phyloP scores from a whole-genome alignment of 1,140 invertebrate genomes.

The Eumaeus atala region DNA sequence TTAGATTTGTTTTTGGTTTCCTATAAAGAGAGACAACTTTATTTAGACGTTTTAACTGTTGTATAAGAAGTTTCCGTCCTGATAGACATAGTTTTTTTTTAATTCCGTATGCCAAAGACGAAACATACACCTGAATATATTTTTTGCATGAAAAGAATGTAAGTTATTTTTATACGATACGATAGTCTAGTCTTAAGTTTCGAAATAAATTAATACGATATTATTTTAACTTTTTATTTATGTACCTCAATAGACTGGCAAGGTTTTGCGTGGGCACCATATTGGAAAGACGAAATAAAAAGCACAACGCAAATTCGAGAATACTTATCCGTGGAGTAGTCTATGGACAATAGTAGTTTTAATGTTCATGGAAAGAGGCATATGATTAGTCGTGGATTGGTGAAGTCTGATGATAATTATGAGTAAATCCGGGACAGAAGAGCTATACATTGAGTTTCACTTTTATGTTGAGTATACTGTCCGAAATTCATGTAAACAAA shows the following conservation, averaged over 20 bases:
- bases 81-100: not conserved
- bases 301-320: too few species aligned
- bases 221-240: not conserved
- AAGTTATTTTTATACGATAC: constrained; percentile 48
- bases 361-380: too few species aligned
- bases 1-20: not conserved
- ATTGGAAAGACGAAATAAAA: too few species aligned
- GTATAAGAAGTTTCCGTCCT: not conserved
- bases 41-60: constrained; percentile 1
- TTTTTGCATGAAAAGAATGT: constrained; percentile 44
- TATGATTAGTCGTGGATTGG: too few species aligned
- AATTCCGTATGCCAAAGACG: constrained; percentile 55
- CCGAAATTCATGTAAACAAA: too few species aligned
- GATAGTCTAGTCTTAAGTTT: constrained; percentile 19
- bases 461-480: too few species aligned
- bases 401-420: too few species aligned
- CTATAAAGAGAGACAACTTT: not conserved
- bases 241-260: not conserved
- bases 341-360: too few species aligned
- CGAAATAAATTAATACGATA: constrained; percentile 33
- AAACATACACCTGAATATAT: not conserved
- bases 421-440: too few species aligned
- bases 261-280: too few species aligned
- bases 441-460: too few species aligned
- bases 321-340: too few species aligned